Evolutionary conservation across 2,888 invertebrate genomes (phyloP).

Genomic region (Caenorhabditis imperialis): DNA sequence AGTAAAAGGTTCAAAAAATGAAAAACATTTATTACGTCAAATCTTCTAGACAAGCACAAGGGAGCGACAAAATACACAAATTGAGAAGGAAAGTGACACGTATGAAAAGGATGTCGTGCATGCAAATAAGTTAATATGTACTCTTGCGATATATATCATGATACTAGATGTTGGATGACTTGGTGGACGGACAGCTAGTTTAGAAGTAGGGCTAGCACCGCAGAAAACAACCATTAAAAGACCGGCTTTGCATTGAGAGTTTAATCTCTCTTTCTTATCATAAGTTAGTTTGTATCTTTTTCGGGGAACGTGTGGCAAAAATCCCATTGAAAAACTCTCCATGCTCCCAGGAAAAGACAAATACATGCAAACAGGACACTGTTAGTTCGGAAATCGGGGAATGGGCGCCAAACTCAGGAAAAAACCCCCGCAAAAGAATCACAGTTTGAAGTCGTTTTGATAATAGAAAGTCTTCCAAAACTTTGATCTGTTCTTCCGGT

Average conservation of each 20-base stretch:
- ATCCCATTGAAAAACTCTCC: no score
- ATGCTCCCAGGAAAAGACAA: no score
- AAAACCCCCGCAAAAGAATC: slow-evolving; percentile 55
- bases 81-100: slow-evolving; percentile 21
- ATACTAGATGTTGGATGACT: slow-evolving; percentile 30
- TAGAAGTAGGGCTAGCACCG: slow-evolving; percentile 23
- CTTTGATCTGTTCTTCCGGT: slow-evolving; percentile 73
- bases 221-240: slow-evolving; percentile 17
- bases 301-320: no score
- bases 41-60: slow-evolving; percentile 33
- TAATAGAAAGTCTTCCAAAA: slow-evolving; percentile 78
- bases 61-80: slow-evolving; percentile 35
- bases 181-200: slow-evolving; percentile 4
- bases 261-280: no score
- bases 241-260: not conserved
- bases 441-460: slow-evolving; percentile 77
- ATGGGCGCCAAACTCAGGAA: slow-evolving; percentile 30
- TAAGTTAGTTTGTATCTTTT: no score
- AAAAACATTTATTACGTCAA: slow-evolving; percentile 45
- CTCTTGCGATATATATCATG: slow-evolving; percentile 1
- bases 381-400: slow-evolving; percentile 10
- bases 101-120: slow-evolving; percentile 27
- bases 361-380: slow-evolving; percentile 8
- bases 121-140: slow-evolving; percentile 25
- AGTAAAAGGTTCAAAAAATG: no score